phyloP scores from a whole-genome alignment of 2,888 invertebrate genomes.

The Azorinus chamasolen region DNA sequence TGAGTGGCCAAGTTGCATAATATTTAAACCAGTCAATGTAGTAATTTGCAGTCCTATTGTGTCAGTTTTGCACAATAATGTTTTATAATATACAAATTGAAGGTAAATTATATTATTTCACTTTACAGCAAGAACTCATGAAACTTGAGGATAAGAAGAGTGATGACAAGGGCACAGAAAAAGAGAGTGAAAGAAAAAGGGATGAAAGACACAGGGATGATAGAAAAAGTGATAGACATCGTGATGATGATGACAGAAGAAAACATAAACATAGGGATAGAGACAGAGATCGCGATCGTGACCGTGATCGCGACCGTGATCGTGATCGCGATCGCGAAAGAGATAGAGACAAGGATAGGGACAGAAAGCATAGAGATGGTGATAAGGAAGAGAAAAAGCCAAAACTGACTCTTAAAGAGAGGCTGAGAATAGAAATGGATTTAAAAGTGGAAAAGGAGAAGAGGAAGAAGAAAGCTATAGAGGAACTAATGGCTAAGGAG shows the following conservation, averaged over 20 bases:
- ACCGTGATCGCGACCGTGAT: constrained; percentile 24
- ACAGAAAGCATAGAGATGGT: constrained; percentile 16
- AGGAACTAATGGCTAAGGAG: constrained; percentile 73
- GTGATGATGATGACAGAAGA: constrained; percentile 26
- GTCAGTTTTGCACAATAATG: no score
- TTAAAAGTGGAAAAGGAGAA: constrained; percentile 64
- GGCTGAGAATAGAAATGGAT: constrained; percentile 64
- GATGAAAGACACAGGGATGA: constrained; percentile 31
- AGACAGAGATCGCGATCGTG: constrained; percentile 16
- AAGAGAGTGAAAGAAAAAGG: constrained; percentile 31
- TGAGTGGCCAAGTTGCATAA: no score
- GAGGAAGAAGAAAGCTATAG: constrained; percentile 68
- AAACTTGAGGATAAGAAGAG: constrained; percentile 49
- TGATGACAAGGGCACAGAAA: constrained; percentile 24
- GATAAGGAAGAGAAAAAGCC: constrained; percentile 55
- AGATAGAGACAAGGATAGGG: constrained; percentile 47
- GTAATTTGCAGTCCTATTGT: no score
- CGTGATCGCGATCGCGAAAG: constrained; percentile 40
- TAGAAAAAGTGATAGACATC: constrained; percentile 9
- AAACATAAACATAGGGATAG: constrained; percentile 46
- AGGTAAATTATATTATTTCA: no score
- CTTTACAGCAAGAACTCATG: constrained; percentile 60
- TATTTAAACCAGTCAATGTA: no score
- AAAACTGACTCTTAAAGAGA: constrained; percentile 59
- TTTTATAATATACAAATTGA: no score